Conservation (phyloP, 1,140 invertebrate species). For the Aricia agestis region DNA sequence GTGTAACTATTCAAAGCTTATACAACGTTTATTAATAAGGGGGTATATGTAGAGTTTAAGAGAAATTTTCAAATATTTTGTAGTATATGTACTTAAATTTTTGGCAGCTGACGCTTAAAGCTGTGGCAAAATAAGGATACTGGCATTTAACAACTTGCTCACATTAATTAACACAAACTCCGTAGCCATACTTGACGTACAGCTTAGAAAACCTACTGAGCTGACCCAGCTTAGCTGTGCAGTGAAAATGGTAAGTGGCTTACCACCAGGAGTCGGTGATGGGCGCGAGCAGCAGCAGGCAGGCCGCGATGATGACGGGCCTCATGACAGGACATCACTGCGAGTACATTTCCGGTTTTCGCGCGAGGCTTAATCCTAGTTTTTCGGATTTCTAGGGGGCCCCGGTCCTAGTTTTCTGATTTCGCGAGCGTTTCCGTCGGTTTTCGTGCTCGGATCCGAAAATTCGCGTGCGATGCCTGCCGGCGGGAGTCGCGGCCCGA, state of each 20-base stretch:
- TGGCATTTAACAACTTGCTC: too few relatives aligned
- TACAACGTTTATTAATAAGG: too few relatives aligned
- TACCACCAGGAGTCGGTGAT: conserved; percentile 81
- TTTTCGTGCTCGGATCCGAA: conserved; percentile 45
- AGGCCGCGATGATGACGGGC: conserved; percentile 79
- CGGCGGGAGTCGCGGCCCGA: conserved; percentile 63
- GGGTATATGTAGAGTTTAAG: too few relatives aligned
- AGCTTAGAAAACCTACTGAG: too few relatives aligned
- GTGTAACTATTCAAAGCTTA: too few relatives aligned
- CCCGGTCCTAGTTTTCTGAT: background rate
- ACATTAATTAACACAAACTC: too few relatives aligned
- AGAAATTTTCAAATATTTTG: too few relatives aligned
- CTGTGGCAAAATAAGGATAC: too few relatives aligned
- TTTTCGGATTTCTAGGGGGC: background rate
- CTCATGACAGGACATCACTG: conserved; percentile 78
- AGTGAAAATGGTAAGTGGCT: conserved; percentile 47
- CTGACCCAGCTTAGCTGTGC: too few relatives aligned
- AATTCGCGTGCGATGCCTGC: conserved; percentile 63
- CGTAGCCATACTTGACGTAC: too few relatives aligned
- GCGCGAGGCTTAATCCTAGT: background rate
- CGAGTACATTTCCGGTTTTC: conserved; percentile 37
- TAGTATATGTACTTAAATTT: too few relatives aligned
- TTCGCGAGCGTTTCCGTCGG: conserved; percentile 16
- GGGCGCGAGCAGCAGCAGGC: conserved; percentile 80
- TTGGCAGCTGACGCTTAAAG: too few relatives aligned